Evolutionary conservation across 2,888 invertebrate genomes (phyloP).

Genomic region (Trachelus tabidus): DNA sequence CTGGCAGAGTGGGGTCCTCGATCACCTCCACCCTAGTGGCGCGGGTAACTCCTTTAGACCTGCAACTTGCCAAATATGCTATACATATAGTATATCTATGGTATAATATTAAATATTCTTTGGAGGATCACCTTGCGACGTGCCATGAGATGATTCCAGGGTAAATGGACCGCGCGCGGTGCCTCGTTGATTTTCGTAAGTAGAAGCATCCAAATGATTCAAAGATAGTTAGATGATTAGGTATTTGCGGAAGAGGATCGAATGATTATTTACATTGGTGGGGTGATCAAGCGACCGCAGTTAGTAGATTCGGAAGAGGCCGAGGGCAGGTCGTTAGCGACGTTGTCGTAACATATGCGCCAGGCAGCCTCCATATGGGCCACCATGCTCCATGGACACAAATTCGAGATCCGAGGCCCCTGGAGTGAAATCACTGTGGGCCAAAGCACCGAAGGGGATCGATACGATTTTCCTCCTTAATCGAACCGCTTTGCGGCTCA

Average conservation of each 20-base stretch:
- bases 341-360: conserved; percentile 65
- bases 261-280: conserved; percentile 61
- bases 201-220: too few species aligned
- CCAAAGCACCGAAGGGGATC: conserved; percentile 44
- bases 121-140: too few species aligned
- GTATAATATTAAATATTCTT: too few species aligned
- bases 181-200: too few species aligned
- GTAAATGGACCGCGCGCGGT: too few species aligned
- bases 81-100: neutral
- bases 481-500: conserved; percentile 36
- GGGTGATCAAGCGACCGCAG: conserved; percentile 60
- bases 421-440: conserved; percentile 23
- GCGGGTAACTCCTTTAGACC: conserved; percentile 63
- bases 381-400: conserved; percentile 45
- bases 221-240: too few species aligned
- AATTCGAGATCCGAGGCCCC: conserved; percentile 39
- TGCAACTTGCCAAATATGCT: conserved; percentile 59
- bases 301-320: conserved; percentile 58
- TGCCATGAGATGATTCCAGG: too few species aligned
- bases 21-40: conserved; percentile 22
- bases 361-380: conserved; percentile 65
- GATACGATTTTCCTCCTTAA: conserved; percentile 47
- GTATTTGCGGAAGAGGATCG: conserved; percentile 45
- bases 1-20: conserved; percentile 49
- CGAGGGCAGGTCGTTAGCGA: conserved; percentile 64